Evolutionary conservation across 23 tunicate genomes (phyloP).

Genomic region (Diplosoma virens): DNA sequence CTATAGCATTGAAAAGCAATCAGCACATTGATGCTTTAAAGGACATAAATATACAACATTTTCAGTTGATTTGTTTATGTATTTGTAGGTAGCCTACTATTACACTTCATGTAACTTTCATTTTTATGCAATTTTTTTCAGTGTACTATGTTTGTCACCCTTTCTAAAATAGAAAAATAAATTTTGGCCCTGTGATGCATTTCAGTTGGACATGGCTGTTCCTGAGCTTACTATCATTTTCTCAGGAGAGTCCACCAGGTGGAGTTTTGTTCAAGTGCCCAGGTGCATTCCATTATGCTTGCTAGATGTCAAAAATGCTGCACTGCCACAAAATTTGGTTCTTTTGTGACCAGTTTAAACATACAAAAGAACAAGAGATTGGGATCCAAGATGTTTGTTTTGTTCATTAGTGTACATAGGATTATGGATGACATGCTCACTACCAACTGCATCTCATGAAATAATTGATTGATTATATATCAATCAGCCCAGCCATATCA

Average conservation of each 20-base stretch:
- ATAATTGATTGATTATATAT: not conserved
- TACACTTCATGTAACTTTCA: too few species aligned
- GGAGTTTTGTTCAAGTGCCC: not conserved
- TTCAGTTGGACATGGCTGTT: too few species aligned
- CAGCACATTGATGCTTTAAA: too few species aligned
- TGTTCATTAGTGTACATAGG: not conserved
- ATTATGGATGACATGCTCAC: not conserved
- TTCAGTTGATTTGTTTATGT: too few species aligned
- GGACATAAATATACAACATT: too few species aligned
- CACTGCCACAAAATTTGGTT: not conserved
- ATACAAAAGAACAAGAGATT: not conserved
- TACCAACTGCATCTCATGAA: not conserved
- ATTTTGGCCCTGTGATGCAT: too few species aligned
- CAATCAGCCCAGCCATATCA: not conserved
- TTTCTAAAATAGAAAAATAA: too few species aligned
- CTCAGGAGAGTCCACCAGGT: not conserved
- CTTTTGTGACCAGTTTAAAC: not conserved
- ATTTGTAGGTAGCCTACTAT: too few species aligned
- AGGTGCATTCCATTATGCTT: not conserved
- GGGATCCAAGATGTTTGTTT: not conserved
- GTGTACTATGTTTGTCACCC: too few species aligned
- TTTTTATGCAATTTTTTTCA: too few species aligned
- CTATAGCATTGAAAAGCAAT: too few species aligned
- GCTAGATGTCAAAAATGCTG: not conserved
- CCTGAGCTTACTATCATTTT: constrained; percentile 8